Evolutionary conservation across 23 tunicate species (phyloP).

Genomic region (Ciona savignyi): DNA sequence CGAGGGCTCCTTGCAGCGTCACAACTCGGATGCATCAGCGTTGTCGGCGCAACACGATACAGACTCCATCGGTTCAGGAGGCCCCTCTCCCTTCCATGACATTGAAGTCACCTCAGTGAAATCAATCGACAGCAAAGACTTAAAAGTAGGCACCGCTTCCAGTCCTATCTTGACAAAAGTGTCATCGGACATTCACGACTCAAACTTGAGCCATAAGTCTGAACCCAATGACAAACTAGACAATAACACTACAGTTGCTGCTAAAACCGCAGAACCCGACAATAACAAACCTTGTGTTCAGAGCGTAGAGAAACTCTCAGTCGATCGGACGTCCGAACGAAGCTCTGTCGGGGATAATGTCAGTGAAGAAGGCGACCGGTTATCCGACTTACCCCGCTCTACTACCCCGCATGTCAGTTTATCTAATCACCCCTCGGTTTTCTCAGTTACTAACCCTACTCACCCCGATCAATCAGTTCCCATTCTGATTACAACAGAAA

Average conservation of each 20-base stretch:
- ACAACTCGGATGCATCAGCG: not conserved
- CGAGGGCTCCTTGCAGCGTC: not conserved
- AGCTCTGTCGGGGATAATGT: not conserved
- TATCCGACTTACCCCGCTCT: not conserved
- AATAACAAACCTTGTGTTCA: not conserved
- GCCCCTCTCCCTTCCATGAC: not conserved
- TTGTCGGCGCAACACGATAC: not conserved
- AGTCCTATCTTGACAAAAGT: not conserved
- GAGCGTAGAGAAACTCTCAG: not conserved
- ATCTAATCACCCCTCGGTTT: not conserved
- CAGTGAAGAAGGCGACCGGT: not conserved
- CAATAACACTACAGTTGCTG: not conserved
- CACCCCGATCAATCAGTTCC: not conserved
- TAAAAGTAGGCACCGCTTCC: not conserved
- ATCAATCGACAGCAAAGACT: not conserved
- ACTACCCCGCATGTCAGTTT: slow-evolving; percentile 20
- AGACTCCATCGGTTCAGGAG: not conserved
- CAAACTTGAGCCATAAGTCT: no score
- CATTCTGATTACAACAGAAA: not conserved
- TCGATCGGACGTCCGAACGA: not conserved
- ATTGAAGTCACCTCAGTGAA: not conserved
- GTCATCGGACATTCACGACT: no score
- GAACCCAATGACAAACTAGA: no score
- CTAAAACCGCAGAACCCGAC: not conserved
- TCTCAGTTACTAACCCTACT: not conserved